A percentile compares a stretch with the other conserved stretches of the same genome.
Conservation (phyloP, 2,888 invertebrate species). For the Eilema caniola region DNA sequence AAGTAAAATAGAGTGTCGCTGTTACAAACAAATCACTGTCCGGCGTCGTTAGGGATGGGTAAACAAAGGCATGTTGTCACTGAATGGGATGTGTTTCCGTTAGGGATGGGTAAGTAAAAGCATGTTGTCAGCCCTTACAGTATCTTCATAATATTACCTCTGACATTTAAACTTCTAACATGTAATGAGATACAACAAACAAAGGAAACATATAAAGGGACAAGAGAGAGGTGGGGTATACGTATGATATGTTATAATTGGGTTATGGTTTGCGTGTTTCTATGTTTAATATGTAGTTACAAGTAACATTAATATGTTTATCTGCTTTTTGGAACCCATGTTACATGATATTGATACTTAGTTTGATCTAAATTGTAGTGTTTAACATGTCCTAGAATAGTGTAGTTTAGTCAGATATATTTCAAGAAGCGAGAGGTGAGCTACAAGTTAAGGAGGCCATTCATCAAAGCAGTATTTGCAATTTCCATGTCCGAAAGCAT, state of each 20-base stretch:
- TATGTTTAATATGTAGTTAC: no score
- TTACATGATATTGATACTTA: no score
- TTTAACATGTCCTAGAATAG: no score
- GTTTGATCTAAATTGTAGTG: no score
- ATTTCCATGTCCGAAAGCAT: no score
- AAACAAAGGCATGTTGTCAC: slow-evolving; percentile 3
- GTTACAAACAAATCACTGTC: slow-evolving; percentile 13
- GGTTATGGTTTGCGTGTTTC: not conserved
- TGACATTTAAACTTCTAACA: slow-evolving; percentile 37
- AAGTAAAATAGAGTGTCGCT: not conserved
- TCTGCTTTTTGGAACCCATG: no score
- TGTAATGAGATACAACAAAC: slow-evolving; percentile 27
- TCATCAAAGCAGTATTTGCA: no score
- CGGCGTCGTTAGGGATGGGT: not conserved
- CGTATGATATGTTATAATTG: not conserved
- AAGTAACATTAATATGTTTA: no score
- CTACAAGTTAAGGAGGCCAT: no score
- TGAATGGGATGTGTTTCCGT: not conserved
- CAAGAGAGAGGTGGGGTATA: not conserved
- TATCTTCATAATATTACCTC: slow-evolving; percentile 19
- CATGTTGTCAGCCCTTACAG: not conserved
- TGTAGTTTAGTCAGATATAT: no score
- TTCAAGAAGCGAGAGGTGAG: no score
- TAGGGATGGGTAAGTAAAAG: not conserved
- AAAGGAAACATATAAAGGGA: not conserved